These are phyloP conservation scores for Uropsilus gracilis DNA, from an alignment of 2,113 vertebrate genomes.

Conservation along the genomic window DNA sequence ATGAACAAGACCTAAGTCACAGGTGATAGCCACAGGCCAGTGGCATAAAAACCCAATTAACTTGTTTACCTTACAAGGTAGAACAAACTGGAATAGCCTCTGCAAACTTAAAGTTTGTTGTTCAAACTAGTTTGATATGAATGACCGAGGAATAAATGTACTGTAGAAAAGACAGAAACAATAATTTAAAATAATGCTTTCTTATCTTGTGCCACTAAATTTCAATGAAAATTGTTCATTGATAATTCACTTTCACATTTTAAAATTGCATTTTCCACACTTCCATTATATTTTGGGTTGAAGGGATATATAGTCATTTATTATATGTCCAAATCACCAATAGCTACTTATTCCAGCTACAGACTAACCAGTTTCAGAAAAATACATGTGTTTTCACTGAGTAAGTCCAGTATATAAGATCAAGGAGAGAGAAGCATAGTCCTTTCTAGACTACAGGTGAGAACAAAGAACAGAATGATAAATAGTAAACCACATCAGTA, in stretches of 20 bases:
- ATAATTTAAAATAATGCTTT: neutral
- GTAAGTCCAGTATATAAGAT: neutral
- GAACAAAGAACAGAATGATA: neutral
- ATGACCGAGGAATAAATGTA: neutral
- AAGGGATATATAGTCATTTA: neutral
- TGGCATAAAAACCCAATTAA: too few species aligned
- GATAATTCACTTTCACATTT: neutral
- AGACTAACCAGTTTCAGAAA: neutral
- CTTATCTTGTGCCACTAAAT: neutral
- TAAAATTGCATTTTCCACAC: neutral
- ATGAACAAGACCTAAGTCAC: too few species aligned
- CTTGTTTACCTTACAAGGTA: too few species aligned
- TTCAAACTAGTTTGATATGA: neutral
- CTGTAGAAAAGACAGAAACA: neutral
- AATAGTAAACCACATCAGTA: neutral
- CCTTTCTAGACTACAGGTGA: neutral
- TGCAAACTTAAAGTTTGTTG: neutral
- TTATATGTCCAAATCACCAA: neutral
- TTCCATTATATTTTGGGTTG: neutral
- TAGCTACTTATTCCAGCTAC: neutral
- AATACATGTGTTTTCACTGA: neutral
- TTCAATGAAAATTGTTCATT: neutral
- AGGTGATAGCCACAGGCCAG: too few species aligned
- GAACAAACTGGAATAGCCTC: neutral
- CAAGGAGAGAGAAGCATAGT: neutral